A percentile compares a stretch with the other conserved stretches of the same genome.
phyloP scores from a whole-genome alignment of 2,888 invertebrate species.

The Antitype chi region DNA sequence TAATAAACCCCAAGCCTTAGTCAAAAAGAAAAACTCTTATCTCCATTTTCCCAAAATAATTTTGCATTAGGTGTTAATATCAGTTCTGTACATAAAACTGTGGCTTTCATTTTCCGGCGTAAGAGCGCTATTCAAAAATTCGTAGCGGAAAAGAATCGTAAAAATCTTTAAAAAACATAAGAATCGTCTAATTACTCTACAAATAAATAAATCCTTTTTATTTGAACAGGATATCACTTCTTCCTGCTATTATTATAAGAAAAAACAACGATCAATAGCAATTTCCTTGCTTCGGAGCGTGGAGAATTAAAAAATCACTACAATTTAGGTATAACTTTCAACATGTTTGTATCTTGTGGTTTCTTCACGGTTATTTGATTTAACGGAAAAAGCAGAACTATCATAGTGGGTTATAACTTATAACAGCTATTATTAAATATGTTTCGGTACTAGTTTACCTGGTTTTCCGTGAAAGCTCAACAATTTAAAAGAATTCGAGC shows the following conservation, averaged over 20 bases:
- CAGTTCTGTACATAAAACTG: neutral
- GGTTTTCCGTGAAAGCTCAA: slow-evolving; percentile 20
- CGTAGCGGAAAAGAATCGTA: slow-evolving; percentile 32
- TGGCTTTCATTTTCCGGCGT: slow-evolving; percentile 11
- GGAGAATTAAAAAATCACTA: slow-evolving; percentile 66
- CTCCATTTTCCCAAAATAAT: neutral
- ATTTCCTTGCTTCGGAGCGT: slow-evolving; percentile 57
- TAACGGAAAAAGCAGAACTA: slow-evolving; percentile 52
- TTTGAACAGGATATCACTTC: slow-evolving; percentile 51
- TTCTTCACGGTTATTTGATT: slow-evolving; percentile 55
- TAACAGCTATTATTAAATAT: slow-evolving; percentile 38
- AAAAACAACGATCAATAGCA: slow-evolving; percentile 38
- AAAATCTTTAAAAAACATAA: slow-evolving; percentile 10
- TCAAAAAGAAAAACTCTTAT: neutral
- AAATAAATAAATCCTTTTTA: slow-evolving; percentile 35
- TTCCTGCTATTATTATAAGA: slow-evolving; percentile 41
- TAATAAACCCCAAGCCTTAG: neutral
- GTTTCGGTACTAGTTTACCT: slow-evolving; percentile 36
- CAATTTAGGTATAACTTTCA: slow-evolving; percentile 61
- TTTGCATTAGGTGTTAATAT: neutral
- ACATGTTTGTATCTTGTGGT: slow-evolving; percentile 45
- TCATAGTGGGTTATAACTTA: slow-evolving; percentile 35
- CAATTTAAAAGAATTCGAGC: neutral
- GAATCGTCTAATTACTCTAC: slow-evolving; percentile 26
- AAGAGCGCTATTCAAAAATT: neutral